phyloP scores from a whole-genome alignment of 2,888 invertebrate species.

The Hypercompe scribonia region DNA sequence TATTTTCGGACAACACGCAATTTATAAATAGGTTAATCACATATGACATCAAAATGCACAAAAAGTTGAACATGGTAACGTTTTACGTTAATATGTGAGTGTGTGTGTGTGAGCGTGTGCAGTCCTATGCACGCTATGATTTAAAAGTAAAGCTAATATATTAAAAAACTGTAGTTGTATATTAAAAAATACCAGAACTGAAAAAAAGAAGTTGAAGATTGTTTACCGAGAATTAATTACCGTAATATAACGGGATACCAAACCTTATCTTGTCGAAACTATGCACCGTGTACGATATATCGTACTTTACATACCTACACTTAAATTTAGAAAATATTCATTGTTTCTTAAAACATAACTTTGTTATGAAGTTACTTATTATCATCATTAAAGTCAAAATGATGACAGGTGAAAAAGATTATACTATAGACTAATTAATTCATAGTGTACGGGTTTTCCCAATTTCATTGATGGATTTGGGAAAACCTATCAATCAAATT shows the following conservation, averaged over 20 bases:
- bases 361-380: not conserved
- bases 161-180: not conserved
- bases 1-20: constrained; percentile 44
- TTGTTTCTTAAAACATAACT: not conserved
- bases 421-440: not conserved
- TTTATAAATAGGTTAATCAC: constrained; percentile 37
- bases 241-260: not conserved
- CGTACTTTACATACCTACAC: not conserved
- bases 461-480: not conserved
- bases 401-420: not conserved
- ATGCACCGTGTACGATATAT: not conserved
- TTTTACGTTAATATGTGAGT: not conserved
- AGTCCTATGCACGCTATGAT: not conserved
- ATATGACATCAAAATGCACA: constrained; percentile 25
- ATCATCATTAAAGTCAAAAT: not conserved
- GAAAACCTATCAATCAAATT: not conserved
- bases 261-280: not conserved
- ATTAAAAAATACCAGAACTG: not conserved
- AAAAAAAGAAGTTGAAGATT: not conserved
- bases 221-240: not conserved
- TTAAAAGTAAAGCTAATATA: not conserved
- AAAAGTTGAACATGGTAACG: not conserved
- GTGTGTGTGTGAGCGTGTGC: not conserved
- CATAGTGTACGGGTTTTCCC: no score
- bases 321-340: not conserved